These are phyloP conservation scores for Diglossa brunneiventris DNA, from an alignment of 2,113 vertebrate species.

Conservation along the genomic window DNA sequence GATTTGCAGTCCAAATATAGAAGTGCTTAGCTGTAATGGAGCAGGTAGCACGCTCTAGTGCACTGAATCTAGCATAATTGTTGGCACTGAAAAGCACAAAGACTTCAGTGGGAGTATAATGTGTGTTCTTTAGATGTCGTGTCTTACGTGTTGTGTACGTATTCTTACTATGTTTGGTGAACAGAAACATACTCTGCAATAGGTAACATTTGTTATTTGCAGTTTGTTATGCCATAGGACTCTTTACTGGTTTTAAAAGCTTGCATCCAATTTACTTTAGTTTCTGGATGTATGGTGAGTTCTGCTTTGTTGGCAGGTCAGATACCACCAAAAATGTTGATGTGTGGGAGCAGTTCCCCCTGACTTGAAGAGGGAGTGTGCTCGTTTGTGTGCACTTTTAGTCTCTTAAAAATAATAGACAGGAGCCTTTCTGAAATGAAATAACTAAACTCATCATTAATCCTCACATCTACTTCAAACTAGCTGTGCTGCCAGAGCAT, in stretches of 20 bases:
- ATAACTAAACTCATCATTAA: background rate
- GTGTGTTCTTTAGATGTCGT: background rate
- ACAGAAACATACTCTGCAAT: background rate
- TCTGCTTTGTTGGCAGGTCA: background rate
- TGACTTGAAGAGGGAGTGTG: background rate
- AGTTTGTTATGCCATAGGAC: background rate
- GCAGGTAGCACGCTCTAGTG: background rate
- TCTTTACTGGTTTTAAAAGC: background rate
- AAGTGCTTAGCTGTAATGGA: background rate
- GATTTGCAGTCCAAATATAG: background rate
- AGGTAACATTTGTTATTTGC: background rate
- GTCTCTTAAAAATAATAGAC: background rate
- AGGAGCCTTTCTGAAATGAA: background rate
- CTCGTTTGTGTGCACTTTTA: accelerated
- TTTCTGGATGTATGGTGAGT: background rate
- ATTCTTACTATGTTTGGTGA: background rate
- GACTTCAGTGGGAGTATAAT: background rate
- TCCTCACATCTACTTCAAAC: background rate
- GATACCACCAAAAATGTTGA: background rate
- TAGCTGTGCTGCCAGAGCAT: background rate
- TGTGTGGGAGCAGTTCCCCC: background rate
- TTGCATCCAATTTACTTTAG: background rate
- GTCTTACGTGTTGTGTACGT: accelerated
- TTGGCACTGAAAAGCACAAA: background rate
- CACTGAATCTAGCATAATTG: background rate